These are phyloP conservation scores for Nerophis ophidion DNA, from an alignment of 2,113 vertebrate genomes.

Conservation along the genomic window DNA sequence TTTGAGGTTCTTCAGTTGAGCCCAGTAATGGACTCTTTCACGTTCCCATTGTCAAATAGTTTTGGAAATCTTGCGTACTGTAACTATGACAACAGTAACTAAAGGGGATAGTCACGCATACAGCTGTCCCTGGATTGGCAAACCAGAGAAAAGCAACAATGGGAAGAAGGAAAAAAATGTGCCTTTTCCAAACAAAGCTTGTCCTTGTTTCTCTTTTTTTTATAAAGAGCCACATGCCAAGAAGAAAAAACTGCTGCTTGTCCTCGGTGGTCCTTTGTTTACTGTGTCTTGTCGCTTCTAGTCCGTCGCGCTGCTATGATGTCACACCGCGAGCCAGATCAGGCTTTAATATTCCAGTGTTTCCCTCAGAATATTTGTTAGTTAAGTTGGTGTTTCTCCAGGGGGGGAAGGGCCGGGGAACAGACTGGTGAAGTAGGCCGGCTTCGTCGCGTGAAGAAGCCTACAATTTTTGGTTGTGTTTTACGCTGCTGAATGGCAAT, in stretches of 20 bases:
- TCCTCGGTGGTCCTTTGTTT: slow-evolving; percentile 1
- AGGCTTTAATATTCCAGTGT: not conserved
- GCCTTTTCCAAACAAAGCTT: slow-evolving; percentile 7
- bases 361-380: too few relatives aligned
- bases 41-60: too few relatives aligned
- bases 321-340: not conserved
- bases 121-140: too few relatives aligned
- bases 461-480: too few relatives aligned
- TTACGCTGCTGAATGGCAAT: too few relatives aligned
- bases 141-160: not conserved
- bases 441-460: too few relatives aligned
- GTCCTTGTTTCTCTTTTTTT: not conserved
- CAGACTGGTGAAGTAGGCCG: too few relatives aligned
- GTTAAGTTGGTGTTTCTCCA: too few relatives aligned
- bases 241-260: not conserved
- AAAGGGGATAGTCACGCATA: not conserved
- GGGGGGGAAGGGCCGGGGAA: too few relatives aligned
- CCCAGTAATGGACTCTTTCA: too few relatives aligned
- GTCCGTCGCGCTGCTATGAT: not conserved
- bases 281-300: not conserved
- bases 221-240: not conserved
- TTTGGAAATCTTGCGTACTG: not conserved
- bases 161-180: slow-evolving; percentile 1
- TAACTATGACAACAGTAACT: not conserved
- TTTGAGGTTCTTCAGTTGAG: too few relatives aligned